Conservation (phyloP, 2,797 vertebrate genomes). For the Tamandua tetradactyla region DNA sequence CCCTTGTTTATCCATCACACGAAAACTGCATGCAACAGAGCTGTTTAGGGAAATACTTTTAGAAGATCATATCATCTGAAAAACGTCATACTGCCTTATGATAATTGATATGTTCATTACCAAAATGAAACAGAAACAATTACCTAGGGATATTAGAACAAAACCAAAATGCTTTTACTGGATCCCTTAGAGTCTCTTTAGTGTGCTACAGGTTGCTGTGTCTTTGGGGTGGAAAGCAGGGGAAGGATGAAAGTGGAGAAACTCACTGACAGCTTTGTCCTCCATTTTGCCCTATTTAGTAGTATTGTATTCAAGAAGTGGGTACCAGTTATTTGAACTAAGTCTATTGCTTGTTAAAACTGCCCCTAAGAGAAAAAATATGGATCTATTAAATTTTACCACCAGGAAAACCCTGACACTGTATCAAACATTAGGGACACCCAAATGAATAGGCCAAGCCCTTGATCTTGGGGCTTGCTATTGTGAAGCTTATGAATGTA, state of each 20-base stretch:
- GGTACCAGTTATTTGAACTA: not conserved
- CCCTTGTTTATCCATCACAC: not conserved
- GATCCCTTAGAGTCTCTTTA: not conserved
- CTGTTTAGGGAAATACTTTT: not conserved
- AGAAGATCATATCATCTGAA: not conserved
- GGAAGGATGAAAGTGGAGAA: not conserved
- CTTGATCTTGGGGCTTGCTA: too few relatives aligned
- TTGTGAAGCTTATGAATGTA: too few relatives aligned
- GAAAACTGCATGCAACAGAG: not conserved
- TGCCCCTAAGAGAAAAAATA: too few relatives aligned
- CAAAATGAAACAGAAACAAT: slow-evolving; percentile 10
- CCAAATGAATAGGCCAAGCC: too few relatives aligned
- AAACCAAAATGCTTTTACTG: not conserved
- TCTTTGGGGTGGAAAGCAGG: not conserved
- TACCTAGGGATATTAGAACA: not conserved
- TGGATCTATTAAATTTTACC: too few relatives aligned
- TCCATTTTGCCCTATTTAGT: not conserved
- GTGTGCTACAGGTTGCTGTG: not conserved
- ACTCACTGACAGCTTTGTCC: not conserved
- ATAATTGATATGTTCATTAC: not conserved
- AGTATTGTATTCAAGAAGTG: not conserved
- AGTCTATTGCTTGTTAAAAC: slow-evolving; percentile 28
- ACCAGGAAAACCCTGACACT: too few relatives aligned
- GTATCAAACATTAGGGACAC: too few relatives aligned
- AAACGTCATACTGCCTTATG: not conserved